Percentiles rank a stretch among this genome's conserved stretches.
Conservation (phyloP, 2,888 invertebrate species). For the Diarsia mendica region DNA sequence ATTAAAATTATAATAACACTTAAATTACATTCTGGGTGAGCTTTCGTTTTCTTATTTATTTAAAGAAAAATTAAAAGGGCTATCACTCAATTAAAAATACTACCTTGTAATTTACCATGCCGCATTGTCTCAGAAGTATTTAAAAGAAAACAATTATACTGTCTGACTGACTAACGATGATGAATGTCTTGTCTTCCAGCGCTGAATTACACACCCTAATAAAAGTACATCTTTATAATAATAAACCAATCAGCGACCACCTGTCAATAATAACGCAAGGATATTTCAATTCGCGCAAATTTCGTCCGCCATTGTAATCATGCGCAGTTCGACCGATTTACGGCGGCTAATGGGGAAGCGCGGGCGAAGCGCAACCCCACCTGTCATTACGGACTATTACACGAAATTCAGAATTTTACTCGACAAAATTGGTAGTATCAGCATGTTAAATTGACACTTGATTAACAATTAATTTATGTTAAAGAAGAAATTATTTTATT, state of each 20-base stretch:
- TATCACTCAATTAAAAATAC: neutral
- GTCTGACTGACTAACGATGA: neutral
- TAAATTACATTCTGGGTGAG: slow-evolving; percentile 1
- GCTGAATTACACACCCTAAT: slow-evolving; percentile 11
- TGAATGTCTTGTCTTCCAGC: neutral
- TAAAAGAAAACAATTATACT: neutral
- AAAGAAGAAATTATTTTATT: slow-evolving; percentile 36
- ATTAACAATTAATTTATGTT: slow-evolving; percentile 43
- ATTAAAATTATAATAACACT: neutral
- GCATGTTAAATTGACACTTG: slow-evolving; percentile 52
- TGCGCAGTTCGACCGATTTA: slow-evolving; percentile 59
- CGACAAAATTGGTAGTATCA: slow-evolving; percentile 39
- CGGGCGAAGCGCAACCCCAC: slow-evolving; percentile 36
- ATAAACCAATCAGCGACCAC: slow-evolving; percentile 44
- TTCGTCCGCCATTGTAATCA: slow-evolving; percentile 52
- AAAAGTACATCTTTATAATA: slow-evolving; percentile 29
- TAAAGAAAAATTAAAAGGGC: neutral
- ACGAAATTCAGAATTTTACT: slow-evolving; percentile 49
- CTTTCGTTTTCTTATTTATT: neutral
- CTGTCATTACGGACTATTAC: slow-evolving; percentile 63
- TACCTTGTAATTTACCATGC: neutral
- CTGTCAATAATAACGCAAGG: slow-evolving; percentile 50
- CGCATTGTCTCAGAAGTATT: neutral
- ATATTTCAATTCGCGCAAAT: slow-evolving; percentile 55
- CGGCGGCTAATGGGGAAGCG: slow-evolving; percentile 58